Percentiles rank a stretch among this genome's conserved stretches.
Evolutionary conservation across 1,140 invertebrate species (phyloP).

Genomic region (Drosophila orena): DNA sequence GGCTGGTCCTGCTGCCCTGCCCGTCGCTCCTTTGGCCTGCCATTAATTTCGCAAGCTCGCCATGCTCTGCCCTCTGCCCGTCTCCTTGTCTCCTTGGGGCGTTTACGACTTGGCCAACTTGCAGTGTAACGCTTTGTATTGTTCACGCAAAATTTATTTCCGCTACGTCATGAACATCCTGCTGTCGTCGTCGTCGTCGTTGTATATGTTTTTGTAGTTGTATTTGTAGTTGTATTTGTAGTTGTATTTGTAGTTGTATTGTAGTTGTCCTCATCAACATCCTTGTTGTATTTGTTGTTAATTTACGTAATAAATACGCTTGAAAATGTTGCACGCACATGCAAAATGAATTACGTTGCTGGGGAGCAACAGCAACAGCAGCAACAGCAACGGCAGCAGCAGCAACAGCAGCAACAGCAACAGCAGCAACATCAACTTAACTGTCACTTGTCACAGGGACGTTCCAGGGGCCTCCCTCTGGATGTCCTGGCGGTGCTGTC

Average conservation of each 20-base stretch:
- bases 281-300: slow-evolving; percentile 72
- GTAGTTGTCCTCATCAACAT: slow-evolving; percentile 42
- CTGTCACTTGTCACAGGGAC: slow-evolving; percentile 84
- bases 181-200: slow-evolving; percentile 64
- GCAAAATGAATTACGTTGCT: slow-evolving; percentile 80
- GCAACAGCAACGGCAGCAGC: no score
- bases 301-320: slow-evolving; percentile 84
- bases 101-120: slow-evolving; percentile 72
- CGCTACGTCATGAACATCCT: slow-evolving; percentile 81
- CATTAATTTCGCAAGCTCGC: slow-evolving; percentile 66
- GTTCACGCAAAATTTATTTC: slow-evolving; percentile 84
- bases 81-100: slow-evolving; percentile 5
- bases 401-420: slow-evolving; percentile 13
- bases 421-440: slow-evolving; percentile 77
- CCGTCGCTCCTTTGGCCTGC: slow-evolving; percentile 19
- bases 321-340: slow-evolving; percentile 83
- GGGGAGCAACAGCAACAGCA: slow-evolving; percentile 33
- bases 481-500: slow-evolving; percentile 68
- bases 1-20: slow-evolving; percentile 6
- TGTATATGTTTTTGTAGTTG: no score
- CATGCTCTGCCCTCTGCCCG: not conserved
- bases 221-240: no score
- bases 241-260: slow-evolving; percentile 28
- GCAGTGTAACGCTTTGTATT: slow-evolving; percentile 82
- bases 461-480: slow-evolving; percentile 56